These are phyloP conservation scores for Pseudomyrmex concolor DNA, from an alignment of 1,140 invertebrate species.

Conservation along the genomic window DNA sequence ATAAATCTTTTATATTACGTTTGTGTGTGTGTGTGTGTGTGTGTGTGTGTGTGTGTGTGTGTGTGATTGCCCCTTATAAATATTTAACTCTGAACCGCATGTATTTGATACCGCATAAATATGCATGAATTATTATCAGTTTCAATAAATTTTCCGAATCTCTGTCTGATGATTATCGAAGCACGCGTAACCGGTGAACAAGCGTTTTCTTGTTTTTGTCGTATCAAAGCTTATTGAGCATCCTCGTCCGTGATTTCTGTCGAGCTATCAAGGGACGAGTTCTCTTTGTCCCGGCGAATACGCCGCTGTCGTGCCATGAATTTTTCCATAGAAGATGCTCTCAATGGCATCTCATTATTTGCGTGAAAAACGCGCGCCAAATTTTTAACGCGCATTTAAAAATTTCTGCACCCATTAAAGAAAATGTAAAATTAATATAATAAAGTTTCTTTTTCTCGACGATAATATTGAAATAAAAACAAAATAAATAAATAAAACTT, in stretches of 20 bases:
- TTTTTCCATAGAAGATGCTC: conserved; percentile 39
- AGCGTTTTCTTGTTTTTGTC: background rate
- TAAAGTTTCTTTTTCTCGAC: too few relatives aligned
- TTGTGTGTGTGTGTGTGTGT: background rate
- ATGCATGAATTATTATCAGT: background rate
- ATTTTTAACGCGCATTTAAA: conserved; percentile 22
- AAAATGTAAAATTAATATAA: too few relatives aligned
- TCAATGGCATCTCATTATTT: conserved; percentile 32
- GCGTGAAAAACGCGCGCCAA: background rate
- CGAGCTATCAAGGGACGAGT: conserved; percentile 20
- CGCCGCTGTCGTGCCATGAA: conserved; percentile 52
- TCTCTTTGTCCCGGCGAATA: conserved; percentile 56
- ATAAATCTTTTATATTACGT: conserved; percentile 4
- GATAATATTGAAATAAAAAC: too few relatives aligned
- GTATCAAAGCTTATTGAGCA: conserved; percentile 46
- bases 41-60: background rate
- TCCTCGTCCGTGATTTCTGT: conserved; percentile 55
- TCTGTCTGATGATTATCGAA: background rate
- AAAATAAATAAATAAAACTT: background rate
- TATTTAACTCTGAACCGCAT: background rate
- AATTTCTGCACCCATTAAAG: background rate
- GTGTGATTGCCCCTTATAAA: background rate
- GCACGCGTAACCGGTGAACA: background rate
- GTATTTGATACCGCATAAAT: background rate
- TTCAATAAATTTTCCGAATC: background rate